These are phyloP conservation scores for Gymnorhina tibicen DNA, from an alignment of 2,113 vertebrate genomes.

Conservation along the genomic window DNA sequence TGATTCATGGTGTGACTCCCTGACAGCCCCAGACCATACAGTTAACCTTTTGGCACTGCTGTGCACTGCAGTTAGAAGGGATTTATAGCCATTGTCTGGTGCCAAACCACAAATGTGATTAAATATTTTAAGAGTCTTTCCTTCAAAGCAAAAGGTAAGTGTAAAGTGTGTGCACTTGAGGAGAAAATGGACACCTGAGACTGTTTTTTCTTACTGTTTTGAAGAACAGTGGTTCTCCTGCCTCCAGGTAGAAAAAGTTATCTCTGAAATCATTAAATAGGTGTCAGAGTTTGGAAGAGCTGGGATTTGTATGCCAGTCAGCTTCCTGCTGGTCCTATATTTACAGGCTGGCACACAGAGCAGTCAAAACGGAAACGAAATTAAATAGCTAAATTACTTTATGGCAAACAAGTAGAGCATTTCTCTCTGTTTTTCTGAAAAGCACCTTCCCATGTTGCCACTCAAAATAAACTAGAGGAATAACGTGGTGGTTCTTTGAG, in stretches of 20 bases:
- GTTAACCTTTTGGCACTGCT: neutral
- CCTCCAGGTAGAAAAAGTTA: neutral
- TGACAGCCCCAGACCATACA: neutral
- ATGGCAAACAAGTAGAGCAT: neutral
- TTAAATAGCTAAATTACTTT: neutral
- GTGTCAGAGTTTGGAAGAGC: neutral
- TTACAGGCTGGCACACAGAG: neutral
- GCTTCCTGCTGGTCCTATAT: neutral
- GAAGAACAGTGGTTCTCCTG: neutral
- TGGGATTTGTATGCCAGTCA: neutral
- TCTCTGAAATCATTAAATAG: neutral
- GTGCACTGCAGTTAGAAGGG: neutral
- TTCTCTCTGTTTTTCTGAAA: neutral
- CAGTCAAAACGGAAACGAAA: neutral
- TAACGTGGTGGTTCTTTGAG: neutral
- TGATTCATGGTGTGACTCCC: slow-evolving; percentile 25
- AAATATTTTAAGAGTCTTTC: slow-evolving; percentile 52
- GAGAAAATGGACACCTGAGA: neutral
- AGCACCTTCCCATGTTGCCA: neutral
- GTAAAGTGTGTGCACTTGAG: neutral
- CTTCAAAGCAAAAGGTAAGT: slow-evolving; percentile 47
- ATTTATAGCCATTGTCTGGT: slow-evolving; percentile 36
- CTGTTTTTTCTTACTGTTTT: neutral
- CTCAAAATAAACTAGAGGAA: neutral
- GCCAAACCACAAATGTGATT: slow-evolving; percentile 53